phyloP scores from a whole-genome alignment of 2,797 vertebrate genomes.

The Bucorvus abyssinicus region DNA sequence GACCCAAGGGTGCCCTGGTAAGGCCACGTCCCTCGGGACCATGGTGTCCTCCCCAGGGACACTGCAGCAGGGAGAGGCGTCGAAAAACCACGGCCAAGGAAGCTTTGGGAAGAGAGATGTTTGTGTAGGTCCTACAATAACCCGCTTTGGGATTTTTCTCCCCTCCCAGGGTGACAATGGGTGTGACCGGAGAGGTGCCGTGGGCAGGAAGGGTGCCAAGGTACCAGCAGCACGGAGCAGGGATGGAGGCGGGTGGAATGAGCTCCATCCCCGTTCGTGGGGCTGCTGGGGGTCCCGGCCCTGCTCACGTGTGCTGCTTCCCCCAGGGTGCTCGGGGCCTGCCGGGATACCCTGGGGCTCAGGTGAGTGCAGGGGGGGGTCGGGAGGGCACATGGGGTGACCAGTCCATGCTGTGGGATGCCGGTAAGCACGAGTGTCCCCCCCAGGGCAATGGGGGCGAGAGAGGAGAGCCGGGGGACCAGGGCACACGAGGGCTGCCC shows the following conservation, averaged over 20 bases:
- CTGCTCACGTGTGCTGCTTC: not conserved
- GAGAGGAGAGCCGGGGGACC: not conserved
- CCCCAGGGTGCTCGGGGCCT: not conserved
- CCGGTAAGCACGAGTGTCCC: not conserved
- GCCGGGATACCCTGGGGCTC: not conserved
- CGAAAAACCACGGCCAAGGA: not conserved
- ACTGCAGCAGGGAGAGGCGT: fast-evolving
- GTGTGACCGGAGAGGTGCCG: not conserved
- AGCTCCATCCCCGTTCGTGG: not conserved
- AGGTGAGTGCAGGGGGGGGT: not conserved
- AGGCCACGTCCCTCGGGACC: not conserved
- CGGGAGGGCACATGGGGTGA: fast-evolving
- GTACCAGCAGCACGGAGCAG: not conserved
- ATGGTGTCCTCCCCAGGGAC: not conserved
- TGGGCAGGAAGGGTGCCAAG: not conserved
- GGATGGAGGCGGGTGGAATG: not conserved
- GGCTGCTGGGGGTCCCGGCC: not conserved
- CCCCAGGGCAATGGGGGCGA: not conserved
- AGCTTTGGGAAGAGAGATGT: not conserved
- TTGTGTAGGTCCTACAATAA: not conserved
- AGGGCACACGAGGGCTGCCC: not conserved
- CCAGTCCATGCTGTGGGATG: not conserved
- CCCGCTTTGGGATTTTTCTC: not conserved
- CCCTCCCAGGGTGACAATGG: not conserved
- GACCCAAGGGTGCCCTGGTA: not conserved